These are phyloP conservation scores for Ephestia elutella DNA, from an alignment of 1,140 invertebrate genomes.

Conservation along the genomic window DNA sequence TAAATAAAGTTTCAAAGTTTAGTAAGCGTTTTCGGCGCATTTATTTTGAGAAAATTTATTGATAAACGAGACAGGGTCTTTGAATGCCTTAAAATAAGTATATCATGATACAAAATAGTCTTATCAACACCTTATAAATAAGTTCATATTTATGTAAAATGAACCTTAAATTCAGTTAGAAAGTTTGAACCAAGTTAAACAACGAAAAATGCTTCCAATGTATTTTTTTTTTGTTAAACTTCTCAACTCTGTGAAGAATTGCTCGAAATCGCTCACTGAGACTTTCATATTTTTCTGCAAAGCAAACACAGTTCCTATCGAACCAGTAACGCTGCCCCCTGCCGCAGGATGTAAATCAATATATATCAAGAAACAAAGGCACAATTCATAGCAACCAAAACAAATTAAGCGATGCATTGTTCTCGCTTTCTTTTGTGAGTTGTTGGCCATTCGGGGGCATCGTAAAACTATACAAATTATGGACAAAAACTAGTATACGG, in stretches of 20 bases:
- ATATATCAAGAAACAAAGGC: not conserved
- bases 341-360: not conserved
- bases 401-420: not conserved
- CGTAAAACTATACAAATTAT: constrained; percentile 1
- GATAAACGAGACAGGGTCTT: too few species aligned
- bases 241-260: not conserved
- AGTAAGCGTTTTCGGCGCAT: too few species aligned
- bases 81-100: too few species aligned
- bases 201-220: not conserved
- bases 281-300: not conserved
- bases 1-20: too few species aligned
- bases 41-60: too few species aligned
- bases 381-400: constrained; percentile 2
- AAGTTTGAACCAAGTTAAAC: not conserved
- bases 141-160: too few species aligned
- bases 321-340: not conserved
- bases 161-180: not conserved
- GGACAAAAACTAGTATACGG: not conserved
- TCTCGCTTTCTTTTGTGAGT: not conserved
- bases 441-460: not conserved
- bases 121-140: too few species aligned
- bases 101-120: too few species aligned
- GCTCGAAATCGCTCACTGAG: not conserved
- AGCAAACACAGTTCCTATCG: not conserved
- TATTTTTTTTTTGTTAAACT: too few species aligned